phyloP scores from a whole-genome alignment of 2,888 invertebrate species.

The Tribolium freemani region DNA sequence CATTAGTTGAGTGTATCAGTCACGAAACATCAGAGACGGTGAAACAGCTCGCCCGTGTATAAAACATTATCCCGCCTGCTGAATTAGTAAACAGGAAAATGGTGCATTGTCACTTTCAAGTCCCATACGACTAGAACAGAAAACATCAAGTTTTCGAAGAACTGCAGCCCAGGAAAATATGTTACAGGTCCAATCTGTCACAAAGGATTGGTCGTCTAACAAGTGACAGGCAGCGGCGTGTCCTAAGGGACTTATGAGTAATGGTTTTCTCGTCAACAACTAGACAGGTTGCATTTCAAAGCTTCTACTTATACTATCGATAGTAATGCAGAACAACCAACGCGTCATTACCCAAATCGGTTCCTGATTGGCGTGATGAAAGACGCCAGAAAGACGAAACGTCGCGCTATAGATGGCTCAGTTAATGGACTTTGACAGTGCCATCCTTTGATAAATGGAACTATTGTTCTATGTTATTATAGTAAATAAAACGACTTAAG shows the following conservation, averaged over 20 bases:
- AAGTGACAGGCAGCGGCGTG: slow-evolving; percentile 64
- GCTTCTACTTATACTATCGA: slow-evolving; percentile 33
- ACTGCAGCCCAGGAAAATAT: slow-evolving; percentile 63
- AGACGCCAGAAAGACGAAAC: not conserved
- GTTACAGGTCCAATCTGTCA: slow-evolving; percentile 66
- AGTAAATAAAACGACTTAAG: slow-evolving; percentile 36
- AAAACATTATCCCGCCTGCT: slow-evolving; percentile 40
- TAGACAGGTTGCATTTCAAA: slow-evolving; percentile 45
- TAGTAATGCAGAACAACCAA: slow-evolving; percentile 22
- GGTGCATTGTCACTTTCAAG: slow-evolving; percentile 42
- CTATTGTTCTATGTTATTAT: slow-evolving; percentile 30
- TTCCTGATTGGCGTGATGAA: not conserved
- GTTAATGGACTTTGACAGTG: slow-evolving; percentile 20
- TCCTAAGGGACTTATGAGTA: slow-evolving; percentile 65
- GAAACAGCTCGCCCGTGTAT: slow-evolving; percentile 21
- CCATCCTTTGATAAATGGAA: slow-evolving; percentile 23
- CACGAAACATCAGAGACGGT: slow-evolving; percentile 14
- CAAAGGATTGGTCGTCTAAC: slow-evolving; percentile 66
- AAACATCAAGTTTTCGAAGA: slow-evolving; percentile 52
- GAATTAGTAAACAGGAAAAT: slow-evolving; percentile 58
- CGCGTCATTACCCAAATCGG: slow-evolving; percentile 13
- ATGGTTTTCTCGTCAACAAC: slow-evolving; percentile 63
- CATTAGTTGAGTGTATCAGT: slow-evolving; percentile 13
- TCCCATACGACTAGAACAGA: slow-evolving; percentile 36
- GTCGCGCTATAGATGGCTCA: slow-evolving; percentile 3